A percentile compares a stretch with the other conserved stretches of the same genome.
phyloP scores from a whole-genome alignment of 2,888 invertebrate genomes.

The Drosophila hamatofila region DNA sequence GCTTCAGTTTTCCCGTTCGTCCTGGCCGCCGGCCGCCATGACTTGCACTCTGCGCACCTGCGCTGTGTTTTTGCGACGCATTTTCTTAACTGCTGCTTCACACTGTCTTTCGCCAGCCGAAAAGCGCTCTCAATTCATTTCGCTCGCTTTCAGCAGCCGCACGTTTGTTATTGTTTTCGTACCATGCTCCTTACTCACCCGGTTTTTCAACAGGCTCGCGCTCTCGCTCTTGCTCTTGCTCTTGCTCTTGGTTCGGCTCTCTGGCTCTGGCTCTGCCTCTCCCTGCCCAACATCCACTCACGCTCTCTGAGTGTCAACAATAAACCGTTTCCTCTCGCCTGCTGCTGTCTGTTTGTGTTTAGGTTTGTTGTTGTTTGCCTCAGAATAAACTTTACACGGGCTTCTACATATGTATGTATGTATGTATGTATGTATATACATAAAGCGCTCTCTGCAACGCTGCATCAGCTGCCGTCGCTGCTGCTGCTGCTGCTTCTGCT shows the following conservation, averaged over 20 bases:
- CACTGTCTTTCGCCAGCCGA: slow-evolving; percentile 53
- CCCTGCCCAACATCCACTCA: neutral
- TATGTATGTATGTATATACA: neutral
- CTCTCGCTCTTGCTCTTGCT: neutral
- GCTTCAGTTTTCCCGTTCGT: slow-evolving; percentile 12
- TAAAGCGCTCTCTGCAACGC: slow-evolving; percentile 7
- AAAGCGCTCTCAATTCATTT: slow-evolving; percentile 20
- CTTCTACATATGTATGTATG: neutral
- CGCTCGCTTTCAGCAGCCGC: neutral
- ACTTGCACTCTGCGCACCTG: slow-evolving; percentile 64
- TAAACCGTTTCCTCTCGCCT: slow-evolving; percentile 20
- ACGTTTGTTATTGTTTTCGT: slow-evolving; percentile 42
- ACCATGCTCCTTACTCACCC: slow-evolving; percentile 41
- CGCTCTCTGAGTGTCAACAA: slow-evolving; percentile 19
- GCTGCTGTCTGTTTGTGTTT: slow-evolving; percentile 11
- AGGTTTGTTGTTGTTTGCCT: slow-evolving; percentile 24
- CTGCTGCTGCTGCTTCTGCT: neutral
- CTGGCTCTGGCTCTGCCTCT: neutral
- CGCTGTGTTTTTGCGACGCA: slow-evolving; percentile 75
- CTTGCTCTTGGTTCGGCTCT: neutral
- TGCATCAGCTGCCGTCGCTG: neutral
- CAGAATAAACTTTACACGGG: slow-evolving; percentile 45
- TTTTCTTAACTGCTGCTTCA: slow-evolving; percentile 58
- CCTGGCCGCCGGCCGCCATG: slow-evolving; percentile 35
- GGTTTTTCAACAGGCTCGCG: slow-evolving; percentile 32